These are phyloP conservation scores for Trinectes maculatus DNA, from an alignment of 2,113 vertebrate genomes.

Conservation along the genomic window DNA sequence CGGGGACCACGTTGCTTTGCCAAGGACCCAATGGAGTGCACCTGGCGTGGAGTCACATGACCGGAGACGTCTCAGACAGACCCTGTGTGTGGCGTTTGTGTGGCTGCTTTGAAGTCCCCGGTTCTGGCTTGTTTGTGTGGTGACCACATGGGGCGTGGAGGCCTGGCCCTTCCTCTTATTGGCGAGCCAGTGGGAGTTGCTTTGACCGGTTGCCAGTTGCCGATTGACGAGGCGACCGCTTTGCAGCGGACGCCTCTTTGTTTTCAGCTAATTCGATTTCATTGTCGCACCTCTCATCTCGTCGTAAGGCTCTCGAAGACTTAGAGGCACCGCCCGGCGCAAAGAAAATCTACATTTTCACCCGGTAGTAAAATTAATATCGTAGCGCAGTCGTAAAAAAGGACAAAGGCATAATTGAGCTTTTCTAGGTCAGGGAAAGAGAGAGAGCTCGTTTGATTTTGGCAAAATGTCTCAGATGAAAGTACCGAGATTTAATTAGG, in stretches of 20 bases:
- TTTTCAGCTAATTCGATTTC: constrained; percentile 56
- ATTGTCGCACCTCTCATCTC: constrained; percentile 30
- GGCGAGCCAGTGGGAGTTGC: constrained; percentile 51
- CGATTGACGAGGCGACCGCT: constrained; percentile 45
- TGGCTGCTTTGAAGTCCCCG: constrained; percentile 68
- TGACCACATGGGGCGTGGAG: constrained; percentile 52
- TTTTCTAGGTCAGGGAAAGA: too few species aligned
- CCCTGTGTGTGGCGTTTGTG: constrained; percentile 65
- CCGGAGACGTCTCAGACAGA: constrained; percentile 73
- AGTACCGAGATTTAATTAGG: too few species aligned
- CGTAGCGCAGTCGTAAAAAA: too few species aligned
- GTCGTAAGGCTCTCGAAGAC: background rate
- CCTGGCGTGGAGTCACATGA: constrained; percentile 76
- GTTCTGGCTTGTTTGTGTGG: constrained; percentile 56
- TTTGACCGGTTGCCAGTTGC: constrained; percentile 52
- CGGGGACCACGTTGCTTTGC: constrained; percentile 48
- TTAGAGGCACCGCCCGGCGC: background rate
- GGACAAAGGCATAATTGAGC: too few species aligned
- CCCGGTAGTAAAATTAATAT: too few species aligned
- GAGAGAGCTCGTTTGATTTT: too few species aligned
- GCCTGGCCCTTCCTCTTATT: constrained; percentile 57
- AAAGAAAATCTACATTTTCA: too few species aligned
- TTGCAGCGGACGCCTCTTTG: constrained; percentile 49
- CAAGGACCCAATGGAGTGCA: constrained; percentile 69
- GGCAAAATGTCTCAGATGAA: too few species aligned